Base-by-base conservation (phyloP, 2,888 invertebrate species). In the Plebejus melissa region DNA sequence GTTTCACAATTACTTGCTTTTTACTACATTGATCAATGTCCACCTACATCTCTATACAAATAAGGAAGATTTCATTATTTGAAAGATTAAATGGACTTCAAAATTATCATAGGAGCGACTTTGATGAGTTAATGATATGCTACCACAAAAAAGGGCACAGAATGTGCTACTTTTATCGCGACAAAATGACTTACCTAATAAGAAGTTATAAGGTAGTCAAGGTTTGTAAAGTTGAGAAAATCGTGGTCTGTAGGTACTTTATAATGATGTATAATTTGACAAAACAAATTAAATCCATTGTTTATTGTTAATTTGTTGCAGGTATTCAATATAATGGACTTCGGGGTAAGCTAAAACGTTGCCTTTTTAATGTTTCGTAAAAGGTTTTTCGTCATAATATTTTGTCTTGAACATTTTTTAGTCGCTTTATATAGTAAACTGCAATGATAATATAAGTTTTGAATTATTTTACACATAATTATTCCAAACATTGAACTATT, bases 241-340 rank as follows among this genome's bases (percentile, higher is more conserved):
- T 46, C 9, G 11, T 46, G 41, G 7, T 41, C 41, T 5, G 5
- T 38, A 41, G 2, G 9, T 41, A 13, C 4, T 13, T 54, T 54
- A 54, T 16, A 54, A 16, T 16, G 16, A 16, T 54, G 4, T 58
- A n/a, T 1, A 60, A 22, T 28, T 28, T 2, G 22, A 60, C 4
- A 9, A 9, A 69, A 69, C 13, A 16, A n/a, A 69, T 5, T 16
- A 4, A 28, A 38, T 74, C 16, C 46, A 22, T 70, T 22, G 16
- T 69, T 32, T 65, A 76, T 54, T 54, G 54, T 54, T 54, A 54
- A 54, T 16, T 54, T 74, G 60, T 79, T 79, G 74, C 82, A 85
- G 84, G 84, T 81, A 80, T 83, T 46, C 81, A 83, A 71, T 83
- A 84, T 71, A 82, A 83, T 80, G 84, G 84, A 60, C 79, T 82